Percentiles rank a stretch among this genome's conserved stretches.
Conservation (phyloP, 2,888 invertebrate species). For the Brenthis ino region DNA sequence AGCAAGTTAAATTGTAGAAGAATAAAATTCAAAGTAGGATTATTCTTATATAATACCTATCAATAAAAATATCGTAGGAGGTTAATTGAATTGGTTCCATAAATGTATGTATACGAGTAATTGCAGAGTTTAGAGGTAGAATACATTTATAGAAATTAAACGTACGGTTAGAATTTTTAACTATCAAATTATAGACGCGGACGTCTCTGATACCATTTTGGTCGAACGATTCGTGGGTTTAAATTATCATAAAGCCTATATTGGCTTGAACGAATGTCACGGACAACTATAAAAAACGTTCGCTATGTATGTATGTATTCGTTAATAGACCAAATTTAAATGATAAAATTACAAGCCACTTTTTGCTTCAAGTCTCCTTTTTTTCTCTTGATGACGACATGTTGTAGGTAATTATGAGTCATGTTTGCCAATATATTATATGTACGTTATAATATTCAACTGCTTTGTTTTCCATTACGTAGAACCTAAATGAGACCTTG, state of each 20-base stretch:
- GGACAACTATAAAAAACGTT: constrained; percentile 21
- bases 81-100: constrained; percentile 31
- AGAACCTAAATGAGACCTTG: constrained; percentile 17
- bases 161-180: constrained; percentile 5
- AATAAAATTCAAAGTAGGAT: not conserved
- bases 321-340: constrained; percentile 29
- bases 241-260: constrained; percentile 36
- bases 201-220: constrained; percentile 23
- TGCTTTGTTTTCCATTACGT: constrained; percentile 23
- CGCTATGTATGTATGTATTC: constrained; percentile 17
- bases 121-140: constrained; percentile 13
- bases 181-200: constrained; percentile 14
- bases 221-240: constrained; percentile 27
- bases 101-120: constrained; percentile 9
- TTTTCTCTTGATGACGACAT: constrained; percentile 26
- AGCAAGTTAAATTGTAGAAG: not conserved
- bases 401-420: constrained; percentile 41
- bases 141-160: constrained; percentile 12
- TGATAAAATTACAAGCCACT: constrained; percentile 24
- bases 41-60: constrained; percentile 1
- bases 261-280: constrained; percentile 27
- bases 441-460: constrained; percentile 17
- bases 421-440: constrained; percentile 14
- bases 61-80: constrained; percentile 3
- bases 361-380: constrained; percentile 40